These are phyloP conservation scores for Drosophila dunni DNA, from an alignment of 1,140 invertebrate genomes.

Conservation along the genomic window DNA sequence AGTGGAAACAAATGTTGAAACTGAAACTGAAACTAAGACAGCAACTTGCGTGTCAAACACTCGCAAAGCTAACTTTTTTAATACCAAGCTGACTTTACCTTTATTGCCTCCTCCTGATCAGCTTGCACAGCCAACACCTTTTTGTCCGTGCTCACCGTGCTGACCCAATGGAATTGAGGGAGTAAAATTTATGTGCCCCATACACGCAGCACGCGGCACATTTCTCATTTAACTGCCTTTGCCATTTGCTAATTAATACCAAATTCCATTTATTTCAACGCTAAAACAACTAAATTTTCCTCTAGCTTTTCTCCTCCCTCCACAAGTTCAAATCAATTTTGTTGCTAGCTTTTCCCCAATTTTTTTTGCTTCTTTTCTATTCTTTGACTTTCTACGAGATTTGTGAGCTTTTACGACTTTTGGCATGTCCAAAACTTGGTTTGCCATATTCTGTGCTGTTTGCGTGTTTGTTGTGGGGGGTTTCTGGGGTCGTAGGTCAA, in stretches of 20 bases:
- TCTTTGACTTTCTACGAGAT: constrained; percentile 68
- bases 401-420: constrained; percentile 79
- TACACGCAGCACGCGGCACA: constrained; percentile 69
- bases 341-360: constrained; percentile 54
- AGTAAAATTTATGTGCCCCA: constrained; percentile 64
- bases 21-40: constrained; percentile 27
- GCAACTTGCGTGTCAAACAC: constrained; percentile 67
- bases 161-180: constrained; percentile 9
- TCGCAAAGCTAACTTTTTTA: constrained; percentile 72
- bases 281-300: constrained; percentile 76
- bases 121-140: neutral
- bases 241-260: constrained; percentile 82
- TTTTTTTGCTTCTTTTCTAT: constrained; percentile 38
- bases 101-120: constrained; percentile 42
- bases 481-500: constrained; percentile 8
- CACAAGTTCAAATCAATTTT: constrained; percentile 73
- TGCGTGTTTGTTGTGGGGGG: constrained; percentile 48
- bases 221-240: constrained; percentile 80
- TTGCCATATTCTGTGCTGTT: constrained; percentile 31
- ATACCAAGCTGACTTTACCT: constrained; percentile 48
- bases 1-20: too few species aligned
- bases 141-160: neutral
- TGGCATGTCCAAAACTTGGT: constrained; percentile 56
- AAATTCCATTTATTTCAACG: constrained; percentile 73
- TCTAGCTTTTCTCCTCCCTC: neutral